A percentile compares a stretch with the other conserved stretches of the same genome.
These are phyloP conservation scores for Tenthredo scrophulariae DNA, from an alignment of 2,888 invertebrate species.

Conservation along the genomic window DNA sequence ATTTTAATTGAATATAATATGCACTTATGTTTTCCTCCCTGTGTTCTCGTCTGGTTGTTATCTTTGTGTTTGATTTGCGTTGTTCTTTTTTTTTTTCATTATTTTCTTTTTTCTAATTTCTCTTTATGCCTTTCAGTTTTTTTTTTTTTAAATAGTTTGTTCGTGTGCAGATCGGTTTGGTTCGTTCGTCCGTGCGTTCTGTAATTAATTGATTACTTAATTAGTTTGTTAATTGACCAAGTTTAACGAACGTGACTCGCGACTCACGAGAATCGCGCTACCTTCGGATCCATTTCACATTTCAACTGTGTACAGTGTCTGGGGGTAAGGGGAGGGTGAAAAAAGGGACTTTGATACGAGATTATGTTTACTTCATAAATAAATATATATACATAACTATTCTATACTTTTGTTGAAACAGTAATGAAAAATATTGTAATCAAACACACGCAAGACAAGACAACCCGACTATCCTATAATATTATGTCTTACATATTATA, in stretches of 20 bases:
- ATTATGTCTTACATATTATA: conserved; percentile 43
- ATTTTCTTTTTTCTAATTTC: neutral
- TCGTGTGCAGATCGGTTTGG: neutral
- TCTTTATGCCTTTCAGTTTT: too few species aligned
- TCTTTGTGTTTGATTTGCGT: conserved; percentile 66
- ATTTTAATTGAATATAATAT: conserved; percentile 63
- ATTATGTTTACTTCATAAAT: neutral
- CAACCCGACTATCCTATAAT: conserved; percentile 62
- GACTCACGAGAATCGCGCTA: conserved; percentile 1
- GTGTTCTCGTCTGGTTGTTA: conserved; percentile 67
- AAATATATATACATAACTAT: neutral
- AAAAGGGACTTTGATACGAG: neutral
- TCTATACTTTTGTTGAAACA: conserved; percentile 17
- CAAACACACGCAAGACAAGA: conserved; percentile 60
- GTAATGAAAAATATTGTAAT: conserved; percentile 52
- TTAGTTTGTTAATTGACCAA: conserved; percentile 39
- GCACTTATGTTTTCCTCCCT: conserved; percentile 62
- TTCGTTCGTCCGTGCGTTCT: neutral
- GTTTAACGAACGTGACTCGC: neutral
- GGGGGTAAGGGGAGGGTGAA: neutral
- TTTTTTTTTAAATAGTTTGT: neutral
- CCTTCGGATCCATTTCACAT: conserved; percentile 8
- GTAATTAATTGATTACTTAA: conserved; percentile 32
- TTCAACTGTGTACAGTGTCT: conserved; percentile 2
- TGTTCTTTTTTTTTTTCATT: conserved; percentile 53